These are phyloP conservation scores for Aurelia coerulea DNA, from an alignment of 30 jellyfish, hydroid and myxozoan species.

Conservation along the genomic window DNA sequence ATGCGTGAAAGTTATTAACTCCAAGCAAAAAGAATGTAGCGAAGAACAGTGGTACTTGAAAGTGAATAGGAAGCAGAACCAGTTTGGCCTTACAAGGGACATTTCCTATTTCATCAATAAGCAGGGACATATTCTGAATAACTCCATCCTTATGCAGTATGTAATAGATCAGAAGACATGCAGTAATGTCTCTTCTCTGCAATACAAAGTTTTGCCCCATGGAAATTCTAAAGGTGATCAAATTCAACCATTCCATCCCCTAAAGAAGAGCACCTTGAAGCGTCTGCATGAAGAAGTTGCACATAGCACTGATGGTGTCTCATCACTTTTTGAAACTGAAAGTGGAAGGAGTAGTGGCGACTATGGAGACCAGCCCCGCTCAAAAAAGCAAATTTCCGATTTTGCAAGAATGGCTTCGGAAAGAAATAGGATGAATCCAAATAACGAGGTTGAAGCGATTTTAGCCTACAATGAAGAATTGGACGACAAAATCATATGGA, in stretches of 20 bases:
- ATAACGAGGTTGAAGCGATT: not conserved
- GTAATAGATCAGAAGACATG: not conserved
- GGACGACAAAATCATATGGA: not conserved
- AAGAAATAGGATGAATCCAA: not conserved
- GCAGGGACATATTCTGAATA: not conserved
- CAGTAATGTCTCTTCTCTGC: not conserved
- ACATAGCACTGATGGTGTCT: not conserved
- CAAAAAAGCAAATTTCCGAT: slow-evolving; percentile 7
- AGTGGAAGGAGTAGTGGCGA: not conserved
- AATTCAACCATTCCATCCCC: not conserved
- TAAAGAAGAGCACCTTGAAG: slow-evolving; percentile 1
- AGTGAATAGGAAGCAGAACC: slow-evolving; percentile 4
- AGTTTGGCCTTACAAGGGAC: not conserved
- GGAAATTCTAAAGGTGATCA: not conserved
- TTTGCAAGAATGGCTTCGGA: not conserved
- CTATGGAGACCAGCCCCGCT: slow-evolving; percentile 5
- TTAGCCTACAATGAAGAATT: slow-evolving; percentile 9
- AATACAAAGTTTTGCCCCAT: not conserved
- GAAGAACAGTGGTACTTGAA: not conserved
- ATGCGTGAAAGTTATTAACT: not conserved
- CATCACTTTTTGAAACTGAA: not conserved
- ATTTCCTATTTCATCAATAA: not conserved
- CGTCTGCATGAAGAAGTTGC: not conserved
- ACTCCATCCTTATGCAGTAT: not conserved
- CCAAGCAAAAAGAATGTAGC: not conserved